A percentile compares a stretch with the other conserved stretches of the same genome.
phyloP scores from a whole-genome alignment of 2,797 vertebrate genomes.

The Geotrypetes seraphini region DNA sequence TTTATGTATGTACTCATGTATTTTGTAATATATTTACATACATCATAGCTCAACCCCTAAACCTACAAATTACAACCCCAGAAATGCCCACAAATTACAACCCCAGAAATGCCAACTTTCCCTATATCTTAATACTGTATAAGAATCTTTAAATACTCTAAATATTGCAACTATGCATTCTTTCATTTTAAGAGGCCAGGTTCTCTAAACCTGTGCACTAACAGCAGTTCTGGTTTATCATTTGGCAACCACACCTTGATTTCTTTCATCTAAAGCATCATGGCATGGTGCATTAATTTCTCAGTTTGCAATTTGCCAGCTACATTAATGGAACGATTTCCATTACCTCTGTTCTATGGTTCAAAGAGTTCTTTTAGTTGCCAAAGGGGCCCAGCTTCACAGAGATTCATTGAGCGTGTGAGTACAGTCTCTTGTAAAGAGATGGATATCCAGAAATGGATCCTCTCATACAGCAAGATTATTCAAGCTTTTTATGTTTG shows the following conservation, averaged over 20 bases:
- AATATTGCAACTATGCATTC: too few species aligned
- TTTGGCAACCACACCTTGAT: conserved; percentile 66
- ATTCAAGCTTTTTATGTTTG: conserved; percentile 47
- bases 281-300: conserved; percentile 60
- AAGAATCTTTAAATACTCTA: too few species aligned
- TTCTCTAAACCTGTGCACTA: too few species aligned
- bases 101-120: too few species aligned
- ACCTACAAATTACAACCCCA: too few species aligned
- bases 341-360: conserved; percentile 64
- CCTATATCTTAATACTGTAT: too few species aligned
- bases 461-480: conserved; percentile 44
- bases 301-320: conserved; percentile 65
- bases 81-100: too few species aligned
- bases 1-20: too few species aligned
- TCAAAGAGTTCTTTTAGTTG: conserved; percentile 60
- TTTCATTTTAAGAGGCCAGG: too few species aligned
- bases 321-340: conserved; percentile 65
- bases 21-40: too few species aligned
- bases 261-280: conserved; percentile 62
- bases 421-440: conserved; percentile 45
- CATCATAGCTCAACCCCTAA: too few species aligned
- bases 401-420: conserved; percentile 38
- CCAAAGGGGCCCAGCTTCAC: conserved; percentile 52
- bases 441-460: conserved; percentile 43
- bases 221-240: too few species aligned